A percentile compares a stretch with the other conserved stretches of the same genome.
Conservation (phyloP, 2,797 vertebrate species). For the Rousettus madagascariensis region DNA sequence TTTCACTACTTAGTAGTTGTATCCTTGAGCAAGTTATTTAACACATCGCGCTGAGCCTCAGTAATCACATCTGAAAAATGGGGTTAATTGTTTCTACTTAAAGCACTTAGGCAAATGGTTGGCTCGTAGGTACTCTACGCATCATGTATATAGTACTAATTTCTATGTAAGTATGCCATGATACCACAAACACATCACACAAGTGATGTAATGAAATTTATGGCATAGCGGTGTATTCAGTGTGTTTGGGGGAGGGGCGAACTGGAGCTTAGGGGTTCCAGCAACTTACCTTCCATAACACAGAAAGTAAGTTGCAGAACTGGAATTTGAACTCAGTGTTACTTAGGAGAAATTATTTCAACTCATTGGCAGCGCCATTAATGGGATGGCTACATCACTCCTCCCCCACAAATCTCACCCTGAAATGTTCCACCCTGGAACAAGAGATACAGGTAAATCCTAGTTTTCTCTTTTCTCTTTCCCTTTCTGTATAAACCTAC, state of each 20-base stretch:
- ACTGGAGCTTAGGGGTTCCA: background rate
- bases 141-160: background rate
- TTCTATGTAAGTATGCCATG: background rate
- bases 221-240: background rate
- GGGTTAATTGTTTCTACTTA: background rate
- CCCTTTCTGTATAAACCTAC: background rate
- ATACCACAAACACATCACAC: background rate
- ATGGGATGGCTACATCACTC: background rate
- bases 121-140: background rate
- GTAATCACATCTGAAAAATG: conserved; percentile 8
- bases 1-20: background rate
- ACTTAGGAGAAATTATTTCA: conserved; percentile 46
- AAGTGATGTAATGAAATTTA: background rate
- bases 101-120: background rate
- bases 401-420: background rate
- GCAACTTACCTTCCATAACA: background rate
- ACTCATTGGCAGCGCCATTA: background rate
- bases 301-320: background rate
- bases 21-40: background rate
- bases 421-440: background rate
- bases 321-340: conserved; percentile 29
- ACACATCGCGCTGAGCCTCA: background rate
- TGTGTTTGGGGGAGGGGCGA: background rate
- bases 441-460: background rate
- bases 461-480: background rate